Evolutionary conservation across 2,888 invertebrate genomes (phyloP), one percentile per base, ranked within the genome.

Genomic region (Stegophylla sp.): DNA sequence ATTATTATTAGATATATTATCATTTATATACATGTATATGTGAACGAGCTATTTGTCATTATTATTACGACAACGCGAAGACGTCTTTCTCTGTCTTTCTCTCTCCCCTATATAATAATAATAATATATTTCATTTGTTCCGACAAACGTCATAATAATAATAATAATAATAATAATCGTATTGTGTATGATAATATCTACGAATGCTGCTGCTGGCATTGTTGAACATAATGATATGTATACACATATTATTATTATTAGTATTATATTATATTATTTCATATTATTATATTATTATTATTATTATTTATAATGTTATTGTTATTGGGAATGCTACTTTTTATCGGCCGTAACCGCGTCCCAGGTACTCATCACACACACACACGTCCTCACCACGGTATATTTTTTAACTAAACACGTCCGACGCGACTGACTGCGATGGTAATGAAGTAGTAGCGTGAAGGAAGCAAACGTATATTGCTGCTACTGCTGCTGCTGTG

Each of bases 1-100:
- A 71, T 12, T 79, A 79, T 7, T 69, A 67, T 28, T 77, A n/a
- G 45, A n/a, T n/a, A n/a, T n/a, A n/a, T n/a, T n/a, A n/a, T n/a
- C n/a, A n/a, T n/a, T n/a, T n/a, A n/a, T 64, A 17, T 56, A 41
- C 64, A 23, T 43, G 71, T 63, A 79, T 63, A 79, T 63, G 79
- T 71, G 79, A 79, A 79, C 71, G 69, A 61, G 71, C 51, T 71
- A 79, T 79, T 79, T 79, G 79, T 79, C 79, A 79, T 79, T 79
- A 79, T 79, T 79, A 77, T 77, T 77, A 77, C 59, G 45, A 69
- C 69, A 23, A 77, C 63, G 17, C 67, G 61, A 59, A 48, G 43
- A 67, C 59, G 74, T 75, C 51, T 61, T 28, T 73, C 4, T 34
- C 23, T 73, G 43, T 26, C n/a, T 17, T 5, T 15, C 26, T 63